phyloP scores from a whole-genome alignment of 2,113 vertebrate species.

The Poeciliopsis turrubarensis region DNA sequence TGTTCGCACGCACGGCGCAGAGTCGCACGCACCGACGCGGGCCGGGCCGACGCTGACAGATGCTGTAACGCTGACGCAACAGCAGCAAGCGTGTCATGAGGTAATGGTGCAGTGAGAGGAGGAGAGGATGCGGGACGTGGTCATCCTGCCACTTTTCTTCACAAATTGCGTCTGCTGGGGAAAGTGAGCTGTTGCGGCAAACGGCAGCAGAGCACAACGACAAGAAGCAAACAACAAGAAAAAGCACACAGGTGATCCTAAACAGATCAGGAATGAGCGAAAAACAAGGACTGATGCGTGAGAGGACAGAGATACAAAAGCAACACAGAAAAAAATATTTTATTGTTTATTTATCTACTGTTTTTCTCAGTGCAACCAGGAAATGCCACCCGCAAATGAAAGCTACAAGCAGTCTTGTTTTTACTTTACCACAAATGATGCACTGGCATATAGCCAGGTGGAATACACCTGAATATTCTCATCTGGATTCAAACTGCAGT shows the following conservation, averaged over 20 bases:
- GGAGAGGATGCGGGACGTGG: constrained; percentile 39
- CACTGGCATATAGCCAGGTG: too few species aligned
- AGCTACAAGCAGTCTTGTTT: too few species aligned
- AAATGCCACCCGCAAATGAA: too few species aligned
- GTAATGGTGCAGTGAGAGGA: constrained; percentile 22
- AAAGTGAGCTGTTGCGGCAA: constrained; percentile 53
- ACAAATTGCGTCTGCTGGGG: constrained; percentile 45
- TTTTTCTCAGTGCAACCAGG: too few species aligned
- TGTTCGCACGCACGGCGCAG: not conserved
- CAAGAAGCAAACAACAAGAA: not conserved
- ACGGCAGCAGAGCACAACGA: constrained; percentile 33
- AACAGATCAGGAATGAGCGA: constrained; percentile 1
- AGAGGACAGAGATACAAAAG: not conserved
- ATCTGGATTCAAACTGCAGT: too few species aligned
- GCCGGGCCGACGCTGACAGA: not conserved
- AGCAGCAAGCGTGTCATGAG: constrained; percentile 36
- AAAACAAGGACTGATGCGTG: not conserved
- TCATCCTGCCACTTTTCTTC: constrained; percentile 61
- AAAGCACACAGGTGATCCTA: constrained; percentile 29
- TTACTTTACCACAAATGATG: too few species aligned
- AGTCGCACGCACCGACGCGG: not conserved
- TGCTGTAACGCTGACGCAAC: not conserved
- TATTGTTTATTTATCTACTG: too few species aligned
- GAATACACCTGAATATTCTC: too few species aligned
- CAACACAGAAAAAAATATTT: not conserved